Conservation (phyloP, 2,888 invertebrate species). For the Sarcophaga variegata region DNA sequence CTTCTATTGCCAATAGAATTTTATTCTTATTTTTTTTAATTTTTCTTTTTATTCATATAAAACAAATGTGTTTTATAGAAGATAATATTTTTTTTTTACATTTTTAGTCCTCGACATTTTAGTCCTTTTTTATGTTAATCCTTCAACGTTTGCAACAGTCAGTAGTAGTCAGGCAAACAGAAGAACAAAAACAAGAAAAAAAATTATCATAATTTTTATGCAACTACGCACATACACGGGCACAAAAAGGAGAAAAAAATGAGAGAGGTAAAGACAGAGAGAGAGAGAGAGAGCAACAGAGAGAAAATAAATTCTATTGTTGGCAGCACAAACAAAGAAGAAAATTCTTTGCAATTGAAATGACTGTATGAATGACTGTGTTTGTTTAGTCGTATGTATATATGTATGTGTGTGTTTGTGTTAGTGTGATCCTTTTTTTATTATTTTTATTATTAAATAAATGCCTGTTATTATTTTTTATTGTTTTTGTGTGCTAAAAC, state of each 20-base stretch:
- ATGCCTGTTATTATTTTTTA: slow-evolving; percentile 61
- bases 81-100: slow-evolving; percentile 37
- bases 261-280: too few species aligned
- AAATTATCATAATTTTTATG: slow-evolving; percentile 46
- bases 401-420: not conserved
- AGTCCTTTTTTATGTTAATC: slow-evolving; percentile 24
- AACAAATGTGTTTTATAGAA: slow-evolving; percentile 48
- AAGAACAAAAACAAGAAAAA: not conserved
- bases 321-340: not conserved
- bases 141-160: slow-evolving; percentile 12
- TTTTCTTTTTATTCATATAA: not conserved
- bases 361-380: slow-evolving; percentile 2
- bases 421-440: slow-evolving; percentile 9
- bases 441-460: slow-evolving; percentile 42
- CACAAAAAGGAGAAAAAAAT: not conserved
- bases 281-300: too few species aligned
- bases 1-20: not conserved
- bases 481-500: slow-evolving; percentile 30
- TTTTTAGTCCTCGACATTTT: not conserved
- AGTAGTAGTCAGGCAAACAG: not conserved
- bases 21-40: not conserved
- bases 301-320: slow-evolving; percentile 17
- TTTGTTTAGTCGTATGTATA: not conserved
- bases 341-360: slow-evolving; percentile 43
- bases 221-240: slow-evolving; percentile 14